Base-by-base conservation (phyloP, 2,797 vertebrate species). In the Bradypus variegatus region DNA sequence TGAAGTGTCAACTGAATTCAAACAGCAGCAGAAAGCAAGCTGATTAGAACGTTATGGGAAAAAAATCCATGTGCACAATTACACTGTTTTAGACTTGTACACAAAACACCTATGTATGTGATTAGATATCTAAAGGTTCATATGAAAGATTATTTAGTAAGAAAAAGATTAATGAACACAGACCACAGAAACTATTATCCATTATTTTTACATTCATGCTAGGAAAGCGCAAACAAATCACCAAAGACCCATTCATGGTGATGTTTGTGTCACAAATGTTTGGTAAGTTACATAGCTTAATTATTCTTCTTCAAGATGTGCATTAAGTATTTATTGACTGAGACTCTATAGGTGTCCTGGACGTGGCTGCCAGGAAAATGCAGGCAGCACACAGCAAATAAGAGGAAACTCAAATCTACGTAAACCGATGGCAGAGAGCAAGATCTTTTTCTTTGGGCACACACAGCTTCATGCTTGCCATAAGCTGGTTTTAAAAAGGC, bases 1-100 rank as follows among this genome's bases (percentile, higher is more conserved):
- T 4, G 9, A 50, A 96, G 90, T n/a, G 5, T 2, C 55, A 80
- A n/a, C 18, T 4, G 50, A 55, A 89, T 70, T 78, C 53, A 93
- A 91, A 87, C 75, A 45, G 11, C 58, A 41, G 77, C 50, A 5
- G 36, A 73, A 58, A 91, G 94, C 70, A 94, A 91, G 55, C 53
- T 70, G 45, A 89, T 97, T 95, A 97, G 95, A 86, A 91, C 90
- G 38, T 55, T 45, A 90, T 31, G 53, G 60, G 84, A 79, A 79
- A 80, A 95, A 90, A 29, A 93, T 50, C 45, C 14, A 67, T 0
- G 31, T 6, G 53, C 79, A 83, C 48, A 69, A 88, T 81, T 8
- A 13, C 9, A 23, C 5, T 0, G 50, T 94, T 73, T 95, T 23
- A 89, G 86, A 88, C 14, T 3, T 29, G 72, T 90, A 90, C 31